These are phyloP conservation scores for Gila robusta DNA, from an alignment of 2,797 vertebrate genomes.

Conservation along the genomic window DNA sequence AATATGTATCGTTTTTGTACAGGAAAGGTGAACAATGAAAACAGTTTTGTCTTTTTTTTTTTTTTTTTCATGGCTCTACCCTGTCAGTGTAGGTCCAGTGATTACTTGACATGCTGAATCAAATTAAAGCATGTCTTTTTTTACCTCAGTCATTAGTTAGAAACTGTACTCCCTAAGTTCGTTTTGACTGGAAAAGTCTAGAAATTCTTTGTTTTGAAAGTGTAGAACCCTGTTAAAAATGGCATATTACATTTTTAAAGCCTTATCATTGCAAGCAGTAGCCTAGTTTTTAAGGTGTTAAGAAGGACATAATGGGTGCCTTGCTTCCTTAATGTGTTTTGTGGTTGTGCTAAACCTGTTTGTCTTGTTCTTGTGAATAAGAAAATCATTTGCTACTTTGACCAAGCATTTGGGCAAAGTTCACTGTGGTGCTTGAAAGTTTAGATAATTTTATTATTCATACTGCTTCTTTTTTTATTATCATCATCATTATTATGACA, in stretches of 20 bases:
- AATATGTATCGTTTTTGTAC: background rate
- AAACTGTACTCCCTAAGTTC: background rate
- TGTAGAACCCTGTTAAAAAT: background rate
- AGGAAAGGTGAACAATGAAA: background rate
- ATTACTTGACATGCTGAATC: background rate
- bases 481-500: background rate
- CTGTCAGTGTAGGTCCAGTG: conserved; percentile 1
- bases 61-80: background rate
- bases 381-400: conserved; percentile 12
- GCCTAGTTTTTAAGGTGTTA: background rate
- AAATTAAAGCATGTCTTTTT: background rate
- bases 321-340: background rate
- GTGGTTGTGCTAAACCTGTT: conserved; percentile 43
- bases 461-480: background rate
- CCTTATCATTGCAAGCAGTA: background rate
- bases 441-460: background rate
- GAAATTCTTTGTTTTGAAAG: background rate
- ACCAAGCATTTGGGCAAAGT: conserved; percentile 29
- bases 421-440: conserved; percentile 5
- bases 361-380: conserved; percentile 46
- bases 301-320: background rate
- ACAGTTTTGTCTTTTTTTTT: background rate
- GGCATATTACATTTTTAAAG: background rate
- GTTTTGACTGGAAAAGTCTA: background rate
- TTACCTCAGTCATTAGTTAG: background rate